Evolutionary conservation across 1,140 invertebrate species (phyloP).

Genomic region (Drosophila hydei): DNA sequence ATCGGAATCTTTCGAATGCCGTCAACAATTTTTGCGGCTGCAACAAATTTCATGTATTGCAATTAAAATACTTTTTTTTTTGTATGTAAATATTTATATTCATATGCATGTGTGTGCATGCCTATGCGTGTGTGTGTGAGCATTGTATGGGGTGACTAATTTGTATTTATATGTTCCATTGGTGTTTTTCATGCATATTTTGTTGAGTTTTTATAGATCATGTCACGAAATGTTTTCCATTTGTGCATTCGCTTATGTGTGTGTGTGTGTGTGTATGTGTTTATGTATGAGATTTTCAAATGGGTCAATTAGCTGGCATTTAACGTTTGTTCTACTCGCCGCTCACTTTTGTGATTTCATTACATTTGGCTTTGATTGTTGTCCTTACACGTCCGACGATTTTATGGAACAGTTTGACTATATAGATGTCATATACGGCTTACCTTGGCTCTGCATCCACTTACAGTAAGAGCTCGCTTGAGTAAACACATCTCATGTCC

Average conservation of each 20-base stretch:
- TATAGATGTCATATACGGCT: neutral
- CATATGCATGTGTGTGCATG: neutral
- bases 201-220: constrained; percentile 53
- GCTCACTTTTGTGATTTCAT: constrained; percentile 34
- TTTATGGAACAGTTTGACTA: constrained; percentile 27
- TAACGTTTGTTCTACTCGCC: constrained; percentile 5
- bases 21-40: constrained; percentile 16
- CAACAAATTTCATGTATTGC: constrained; percentile 49
- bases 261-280: constrained; percentile 18
- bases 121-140: constrained; percentile 6
- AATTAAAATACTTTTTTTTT: constrained; percentile 63
- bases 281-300: constrained; percentile 25
- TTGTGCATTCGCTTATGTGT: constrained; percentile 34
- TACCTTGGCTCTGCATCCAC: constrained; percentile 1
- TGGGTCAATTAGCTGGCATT: constrained; percentile 35
- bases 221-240: constrained; percentile 75
- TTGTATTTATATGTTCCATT: constrained; percentile 54
- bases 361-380: constrained; percentile 37
- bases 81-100: constrained; percentile 45
- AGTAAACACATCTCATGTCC: too few relatives aligned
- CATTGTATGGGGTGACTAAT: constrained; percentile 58
- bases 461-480: neutral
- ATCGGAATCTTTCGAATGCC: constrained; percentile 27
- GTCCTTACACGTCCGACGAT: constrained; percentile 33
- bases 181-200: constrained; percentile 40